Conservation (phyloP, 2,888 invertebrate species). For the Amblyjoppa proteus region DNA sequence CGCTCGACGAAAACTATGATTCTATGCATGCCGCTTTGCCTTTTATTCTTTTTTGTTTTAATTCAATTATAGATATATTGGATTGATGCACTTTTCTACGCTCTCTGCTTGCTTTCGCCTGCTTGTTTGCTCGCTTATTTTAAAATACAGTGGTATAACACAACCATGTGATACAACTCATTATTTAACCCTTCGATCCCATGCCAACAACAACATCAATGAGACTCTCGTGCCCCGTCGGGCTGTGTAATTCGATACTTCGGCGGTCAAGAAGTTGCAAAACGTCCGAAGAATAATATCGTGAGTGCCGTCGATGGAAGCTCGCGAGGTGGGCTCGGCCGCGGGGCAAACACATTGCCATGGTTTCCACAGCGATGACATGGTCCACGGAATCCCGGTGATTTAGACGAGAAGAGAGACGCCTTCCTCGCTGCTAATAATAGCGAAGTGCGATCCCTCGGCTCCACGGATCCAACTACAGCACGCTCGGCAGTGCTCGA, state of each 20-base stretch:
- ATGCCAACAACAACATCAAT: constrained; percentile 1
- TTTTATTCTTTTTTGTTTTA: background rate
- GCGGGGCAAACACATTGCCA: constrained; percentile 48
- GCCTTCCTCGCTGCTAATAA: constrained; percentile 78
- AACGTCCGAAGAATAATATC: constrained; percentile 45
- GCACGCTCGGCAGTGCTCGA: constrained; percentile 73
- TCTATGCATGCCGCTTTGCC: constrained; percentile 16
- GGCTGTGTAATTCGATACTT: constrained; percentile 37
- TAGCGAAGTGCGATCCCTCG: constrained; percentile 75
- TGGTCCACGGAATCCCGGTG: constrained; percentile 73
- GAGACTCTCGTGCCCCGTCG: constrained; percentile 8
- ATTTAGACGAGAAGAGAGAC: constrained; percentile 76
- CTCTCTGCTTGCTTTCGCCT: constrained; percentile 1
- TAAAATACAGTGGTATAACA: constrained; percentile 30
- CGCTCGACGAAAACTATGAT: constrained; percentile 6
- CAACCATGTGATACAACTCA: constrained; percentile 25
- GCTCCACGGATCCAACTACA: constrained; percentile 66
- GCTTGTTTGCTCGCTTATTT: constrained; percentile 29
- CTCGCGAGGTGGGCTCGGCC: constrained; percentile 1
- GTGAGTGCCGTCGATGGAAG: constrained; percentile 36
- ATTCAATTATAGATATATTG: background rate
- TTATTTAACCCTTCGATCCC: constrained; percentile 44
- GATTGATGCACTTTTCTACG: background rate
- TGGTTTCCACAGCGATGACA: constrained; percentile 54
- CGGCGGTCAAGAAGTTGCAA: constrained; percentile 24